A percentile compares a stretch with the other conserved stretches of the same genome.
Evolutionary conservation across 2,888 invertebrate species (phyloP).

Genomic region (Tachina grossa): DNA sequence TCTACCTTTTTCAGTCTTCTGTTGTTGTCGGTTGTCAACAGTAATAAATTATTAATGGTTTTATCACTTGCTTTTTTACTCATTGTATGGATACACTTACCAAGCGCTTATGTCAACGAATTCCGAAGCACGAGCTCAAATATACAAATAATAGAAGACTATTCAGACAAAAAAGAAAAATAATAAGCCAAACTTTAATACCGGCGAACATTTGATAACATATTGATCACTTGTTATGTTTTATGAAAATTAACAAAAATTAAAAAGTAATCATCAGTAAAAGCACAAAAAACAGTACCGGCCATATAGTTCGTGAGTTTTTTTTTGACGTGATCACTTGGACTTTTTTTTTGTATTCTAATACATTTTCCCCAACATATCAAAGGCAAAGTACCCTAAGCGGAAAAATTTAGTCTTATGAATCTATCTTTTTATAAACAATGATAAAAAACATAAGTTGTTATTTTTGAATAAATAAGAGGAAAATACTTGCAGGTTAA

Average conservation of each 20-base stretch:
- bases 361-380: too few relatives aligned
- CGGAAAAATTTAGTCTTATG: too few relatives aligned
- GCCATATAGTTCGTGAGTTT: too few relatives aligned
- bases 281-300: not conserved
- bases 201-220: slow-evolving; percentile 65
- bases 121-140: slow-evolving; percentile 23
- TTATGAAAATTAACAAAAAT: slow-evolving; percentile 20
- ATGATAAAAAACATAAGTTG: too few relatives aligned
- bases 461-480: too few relatives aligned
- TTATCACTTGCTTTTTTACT: slow-evolving; percentile 72
- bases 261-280: not conserved
- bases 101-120: slow-evolving; percentile 65
- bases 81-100: slow-evolving; percentile 30
- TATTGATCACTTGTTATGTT: slow-evolving; percentile 57
- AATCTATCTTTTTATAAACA: too few relatives aligned
- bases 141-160: slow-evolving; percentile 24
- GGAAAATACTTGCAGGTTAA: too few relatives aligned
- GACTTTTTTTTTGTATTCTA: too few relatives aligned
- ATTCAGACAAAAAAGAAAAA: slow-evolving; percentile 3
- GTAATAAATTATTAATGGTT: slow-evolving; percentile 75
- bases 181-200: slow-evolving; percentile 46
- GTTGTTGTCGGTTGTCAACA: slow-evolving; percentile 38
- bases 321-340: too few relatives aligned
- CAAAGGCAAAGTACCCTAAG: too few relatives aligned
- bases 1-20: slow-evolving; percentile 23